phyloP scores from a whole-genome alignment of 2,888 invertebrate genomes.

The Andrena praecox region DNA sequence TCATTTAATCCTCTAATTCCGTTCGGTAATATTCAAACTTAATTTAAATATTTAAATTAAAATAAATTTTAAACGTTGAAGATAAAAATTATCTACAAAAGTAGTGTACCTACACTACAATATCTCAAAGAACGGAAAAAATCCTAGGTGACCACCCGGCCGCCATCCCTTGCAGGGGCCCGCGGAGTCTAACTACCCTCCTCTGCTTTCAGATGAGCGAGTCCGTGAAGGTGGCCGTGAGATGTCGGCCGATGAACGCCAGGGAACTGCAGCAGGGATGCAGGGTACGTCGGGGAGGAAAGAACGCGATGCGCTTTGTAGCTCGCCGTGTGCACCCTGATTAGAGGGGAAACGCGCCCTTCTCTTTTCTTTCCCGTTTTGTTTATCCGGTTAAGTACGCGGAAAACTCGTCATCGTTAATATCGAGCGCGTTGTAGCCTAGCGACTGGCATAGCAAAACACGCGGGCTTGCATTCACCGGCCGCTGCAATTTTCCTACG shows the following conservation, averaged over 20 bases:
- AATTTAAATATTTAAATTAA: too few species aligned
- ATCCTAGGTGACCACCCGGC: too few species aligned
- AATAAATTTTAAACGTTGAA: too few species aligned
- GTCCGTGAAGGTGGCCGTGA: slow-evolving; percentile 92
- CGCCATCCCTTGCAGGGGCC: too few species aligned
- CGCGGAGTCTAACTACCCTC: not conserved
- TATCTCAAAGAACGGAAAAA: too few species aligned
- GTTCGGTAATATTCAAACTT: too few species aligned
- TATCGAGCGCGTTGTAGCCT: slow-evolving; percentile 78
- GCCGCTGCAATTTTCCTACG: slow-evolving; percentile 27
- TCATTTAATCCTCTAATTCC: too few species aligned
- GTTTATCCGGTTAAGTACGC: slow-evolving; percentile 44
- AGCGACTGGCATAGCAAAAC: slow-evolving; percentile 77
- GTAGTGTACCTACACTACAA: too few species aligned
- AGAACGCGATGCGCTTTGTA: slow-evolving; percentile 5
- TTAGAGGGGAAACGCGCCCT: not conserved
- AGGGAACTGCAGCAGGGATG: slow-evolving; percentile 87
- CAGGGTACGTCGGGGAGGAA: slow-evolving; percentile 75
- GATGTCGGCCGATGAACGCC: slow-evolving; percentile 94
- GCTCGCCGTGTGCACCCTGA: slow-evolving; percentile 2
- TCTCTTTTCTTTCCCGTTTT: slow-evolving; percentile 21
- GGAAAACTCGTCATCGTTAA: slow-evolving; percentile 70
- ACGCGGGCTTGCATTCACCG: slow-evolving; percentile 49
- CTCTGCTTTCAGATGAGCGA: slow-evolving; percentile 85
- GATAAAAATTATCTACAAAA: too few species aligned